Base-by-base conservation (phyloP, 2,113 vertebrate species). In the Lanius ludovicianus region DNA sequence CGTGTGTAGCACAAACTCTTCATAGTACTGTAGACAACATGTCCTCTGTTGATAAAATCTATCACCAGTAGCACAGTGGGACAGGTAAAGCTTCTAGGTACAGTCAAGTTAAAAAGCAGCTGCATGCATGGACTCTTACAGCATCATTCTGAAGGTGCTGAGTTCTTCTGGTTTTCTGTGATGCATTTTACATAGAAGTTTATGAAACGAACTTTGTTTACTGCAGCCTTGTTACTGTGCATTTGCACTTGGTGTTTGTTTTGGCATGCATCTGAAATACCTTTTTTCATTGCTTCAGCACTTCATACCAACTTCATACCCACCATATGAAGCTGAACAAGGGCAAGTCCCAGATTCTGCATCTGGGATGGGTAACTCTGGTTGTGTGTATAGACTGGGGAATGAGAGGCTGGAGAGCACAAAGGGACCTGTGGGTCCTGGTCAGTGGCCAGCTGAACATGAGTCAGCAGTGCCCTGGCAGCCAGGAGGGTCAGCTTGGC, bases 1-100 rank as follows among this genome's bases (percentile, higher is more conserved):
- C 68, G 9, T 44, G 89, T 94, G 91, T 97, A 96, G 95, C 89
- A 89, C 92, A 89, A 89, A 90, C 59, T 88, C 37, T 95, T 88
- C 62, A 15, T 93, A 88, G 93, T 96, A 93, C 92, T 96, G 90
- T 90, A 96, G 90, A 46, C 77, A 15, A 9, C 0, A 1, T 49
- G n/a, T 87, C 69, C 68, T 93, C 67, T 84, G 60, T 64, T 74
- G 86, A 11, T 65, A 79, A 80, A 62, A 74, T 60, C n/a, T 7
- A 55, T 69, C 71, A n/a, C 57, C 64, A 13, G 71, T 80, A 84
- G 94, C 49, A 46, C 44, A 73, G 39, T 53, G 69, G 15, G 10
- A 62, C 75, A 73, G 76, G 85, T 71, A n/a, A 77, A 93, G 83
- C 56, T 73, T 79, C 64, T 50, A 56, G 79, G 86, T 90, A 71